A percentile compares a stretch with the other conserved stretches of the same genome.
Evolutionary conservation across 1,140 invertebrate genomes (phyloP).

Genomic region (Ctenoplectra terminalis): DNA sequence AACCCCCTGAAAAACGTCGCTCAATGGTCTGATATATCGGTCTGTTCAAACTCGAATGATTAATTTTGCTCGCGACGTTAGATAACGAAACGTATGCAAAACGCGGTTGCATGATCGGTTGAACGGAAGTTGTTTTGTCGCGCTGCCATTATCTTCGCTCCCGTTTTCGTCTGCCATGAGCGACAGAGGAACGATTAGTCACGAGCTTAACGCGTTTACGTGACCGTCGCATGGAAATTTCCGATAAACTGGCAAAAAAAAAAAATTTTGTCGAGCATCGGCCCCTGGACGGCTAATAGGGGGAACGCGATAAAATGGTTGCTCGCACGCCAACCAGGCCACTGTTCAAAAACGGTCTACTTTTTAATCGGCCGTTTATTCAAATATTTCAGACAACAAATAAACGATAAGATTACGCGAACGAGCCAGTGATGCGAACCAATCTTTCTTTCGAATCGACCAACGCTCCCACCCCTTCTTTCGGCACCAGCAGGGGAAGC

Average conservation of each 20-base stretch:
- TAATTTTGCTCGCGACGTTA: slow-evolving; percentile 49
- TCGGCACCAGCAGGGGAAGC: neutral
- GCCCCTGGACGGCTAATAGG: neutral
- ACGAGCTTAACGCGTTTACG: slow-evolving; percentile 56
- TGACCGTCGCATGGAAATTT: slow-evolving; percentile 47
- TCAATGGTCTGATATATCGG: slow-evolving; percentile 22
- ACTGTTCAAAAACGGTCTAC: neutral
- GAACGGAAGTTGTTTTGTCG: slow-evolving; percentile 50
- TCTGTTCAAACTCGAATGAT: slow-evolving; percentile 52
- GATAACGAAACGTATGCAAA: slow-evolving; percentile 61
- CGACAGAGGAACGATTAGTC: slow-evolving; percentile 60
- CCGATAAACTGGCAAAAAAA: slow-evolving; percentile 37
- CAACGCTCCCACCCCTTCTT: neutral
- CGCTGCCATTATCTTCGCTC: slow-evolving; percentile 41
- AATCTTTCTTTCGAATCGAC: neutral
- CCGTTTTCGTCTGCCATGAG: slow-evolving; percentile 7
- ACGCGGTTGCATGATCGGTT: slow-evolving; percentile 30
- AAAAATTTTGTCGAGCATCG: neutral
- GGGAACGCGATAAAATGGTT: neutral
- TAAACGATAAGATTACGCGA: neutral
- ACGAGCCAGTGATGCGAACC: too few relatives aligned
- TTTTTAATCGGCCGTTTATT: neutral
- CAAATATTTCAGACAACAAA: too few relatives aligned
- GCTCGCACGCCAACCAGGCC: neutral
- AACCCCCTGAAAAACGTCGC: slow-evolving; percentile 21